These are phyloP conservation scores for Cryptocephalus primarius DNA, from an alignment of 2,888 invertebrate genomes.

Conservation along the genomic window DNA sequence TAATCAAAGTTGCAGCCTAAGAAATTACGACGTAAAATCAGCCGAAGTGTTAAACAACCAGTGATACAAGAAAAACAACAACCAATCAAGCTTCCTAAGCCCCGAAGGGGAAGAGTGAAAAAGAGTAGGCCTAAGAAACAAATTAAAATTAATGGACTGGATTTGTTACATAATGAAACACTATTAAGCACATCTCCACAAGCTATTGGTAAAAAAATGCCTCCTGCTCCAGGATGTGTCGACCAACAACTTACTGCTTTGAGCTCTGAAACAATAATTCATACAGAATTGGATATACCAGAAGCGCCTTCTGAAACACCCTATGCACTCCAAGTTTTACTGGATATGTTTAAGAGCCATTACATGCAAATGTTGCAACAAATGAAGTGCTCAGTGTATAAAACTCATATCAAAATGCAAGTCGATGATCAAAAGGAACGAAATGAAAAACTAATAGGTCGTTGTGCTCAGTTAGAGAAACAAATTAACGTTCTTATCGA, in stretches of 20 bases:
- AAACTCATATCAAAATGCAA: conserved; percentile 57
- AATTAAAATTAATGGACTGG: conserved; percentile 74
- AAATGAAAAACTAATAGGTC: conserved; percentile 69
- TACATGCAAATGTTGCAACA: conserved; percentile 73
- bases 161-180: conserved; percentile 81
- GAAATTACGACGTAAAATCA: conserved; percentile 40
- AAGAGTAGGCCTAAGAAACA: conserved; percentile 52
- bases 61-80: conserved; percentile 17
- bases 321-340: conserved; percentile 74
- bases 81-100: conserved; percentile 32
- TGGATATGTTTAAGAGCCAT: conserved; percentile 78
- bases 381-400: conserved; percentile 73
- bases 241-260: conserved; percentile 81
- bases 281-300: conserved; percentile 76
- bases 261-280: conserved; percentile 54
- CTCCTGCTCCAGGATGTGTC: conserved; percentile 84
- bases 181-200: conserved; percentile 75
- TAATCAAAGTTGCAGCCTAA: conserved; percentile 34
- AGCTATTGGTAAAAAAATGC: conserved; percentile 58
- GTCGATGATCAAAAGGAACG: conserved; percentile 69
- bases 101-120: conserved; percentile 49
- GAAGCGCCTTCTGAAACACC: conserved; percentile 67
- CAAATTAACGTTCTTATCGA: conserved; percentile 86
- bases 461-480: conserved; percentile 84
- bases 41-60: conserved; percentile 35